Evolutionary conservation across 2,113 vertebrate genomes (phyloP).

Genomic region (Mastomys coucha): DNA sequence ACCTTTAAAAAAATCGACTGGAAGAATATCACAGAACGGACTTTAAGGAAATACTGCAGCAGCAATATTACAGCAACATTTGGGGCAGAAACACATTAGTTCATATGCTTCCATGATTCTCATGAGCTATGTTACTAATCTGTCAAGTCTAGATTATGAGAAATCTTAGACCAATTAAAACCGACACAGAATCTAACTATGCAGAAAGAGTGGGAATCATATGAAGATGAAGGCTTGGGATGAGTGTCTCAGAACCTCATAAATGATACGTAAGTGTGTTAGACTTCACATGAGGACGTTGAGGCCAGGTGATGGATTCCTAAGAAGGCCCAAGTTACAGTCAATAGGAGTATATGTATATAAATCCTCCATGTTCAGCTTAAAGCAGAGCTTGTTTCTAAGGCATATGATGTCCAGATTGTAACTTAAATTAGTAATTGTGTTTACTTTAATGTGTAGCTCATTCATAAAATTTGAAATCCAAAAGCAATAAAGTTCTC

Average conservation of each 20-base stretch:
- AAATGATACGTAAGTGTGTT: not conserved
- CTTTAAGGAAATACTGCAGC: not conserved
- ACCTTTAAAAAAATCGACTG: not conserved
- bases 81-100: not conserved
- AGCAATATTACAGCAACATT: not conserved
- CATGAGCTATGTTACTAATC: not conserved
- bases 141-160: not conserved
- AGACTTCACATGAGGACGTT: not conserved
- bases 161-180: slow-evolving; percentile 17
- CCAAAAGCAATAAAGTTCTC: not conserved
- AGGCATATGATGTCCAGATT: not conserved
- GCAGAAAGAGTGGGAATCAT: not conserved
- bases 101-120: not conserved
- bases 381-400: not conserved
- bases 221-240: not conserved
- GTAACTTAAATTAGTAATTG: not conserved
- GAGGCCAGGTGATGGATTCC: not conserved
- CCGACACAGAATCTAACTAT: not conserved
- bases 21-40: not conserved
- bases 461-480: slow-evolving; percentile 44
- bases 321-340: not conserved
- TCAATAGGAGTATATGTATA: not conserved
- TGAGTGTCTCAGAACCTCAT: not conserved
- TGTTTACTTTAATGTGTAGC: not conserved
- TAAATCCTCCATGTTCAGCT: not conserved